Percentiles rank a stretch among this genome's conserved stretches.
phyloP scores from a whole-genome alignment of 2,113 vertebrate genomes.

The Heloderma charlesbogerti region DNA sequence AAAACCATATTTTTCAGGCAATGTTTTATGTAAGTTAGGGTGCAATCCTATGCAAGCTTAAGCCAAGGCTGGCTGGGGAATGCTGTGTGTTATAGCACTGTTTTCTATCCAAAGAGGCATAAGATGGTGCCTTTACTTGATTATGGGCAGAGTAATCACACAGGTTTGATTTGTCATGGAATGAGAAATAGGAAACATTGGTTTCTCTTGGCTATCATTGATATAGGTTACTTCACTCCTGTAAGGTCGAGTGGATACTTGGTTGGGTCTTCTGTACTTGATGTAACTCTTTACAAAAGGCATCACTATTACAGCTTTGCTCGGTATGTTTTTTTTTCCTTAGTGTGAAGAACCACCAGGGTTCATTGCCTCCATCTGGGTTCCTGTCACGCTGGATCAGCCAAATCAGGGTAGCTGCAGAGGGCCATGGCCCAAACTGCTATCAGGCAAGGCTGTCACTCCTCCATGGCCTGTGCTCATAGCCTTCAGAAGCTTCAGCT shows the following conservation, averaged over 20 bases:
- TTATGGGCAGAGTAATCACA: not conserved
- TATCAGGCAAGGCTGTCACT: no score
- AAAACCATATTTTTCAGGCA: not conserved
- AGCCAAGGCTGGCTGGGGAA: no score
- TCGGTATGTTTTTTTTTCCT: not conserved
- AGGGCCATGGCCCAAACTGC: no score
- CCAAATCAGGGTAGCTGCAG: no score
- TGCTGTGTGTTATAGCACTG: no score
- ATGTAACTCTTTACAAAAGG: not conserved
- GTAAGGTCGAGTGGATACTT: not conserved
- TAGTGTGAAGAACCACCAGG: not conserved
- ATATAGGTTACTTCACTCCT: not conserved
- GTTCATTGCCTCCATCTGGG: no score
- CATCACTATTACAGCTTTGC: not conserved
- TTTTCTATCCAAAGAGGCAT: no score
- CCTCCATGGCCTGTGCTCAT: no score
- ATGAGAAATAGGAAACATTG: not conserved
- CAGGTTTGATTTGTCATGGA: not conserved
- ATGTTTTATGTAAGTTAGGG: not conserved
- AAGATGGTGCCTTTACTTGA: no score
- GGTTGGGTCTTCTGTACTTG: not conserved
- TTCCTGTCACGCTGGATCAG: no score
- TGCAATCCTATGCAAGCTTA: no score
- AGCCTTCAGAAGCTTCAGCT: no score
- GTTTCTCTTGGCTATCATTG: not conserved